Percentiles rank a stretch among this genome's conserved stretches.
These are phyloP conservation scores for Proterorhinus semilunaris DNA, from an alignment of 2,113 vertebrate species.

Conservation along the genomic window DNA sequence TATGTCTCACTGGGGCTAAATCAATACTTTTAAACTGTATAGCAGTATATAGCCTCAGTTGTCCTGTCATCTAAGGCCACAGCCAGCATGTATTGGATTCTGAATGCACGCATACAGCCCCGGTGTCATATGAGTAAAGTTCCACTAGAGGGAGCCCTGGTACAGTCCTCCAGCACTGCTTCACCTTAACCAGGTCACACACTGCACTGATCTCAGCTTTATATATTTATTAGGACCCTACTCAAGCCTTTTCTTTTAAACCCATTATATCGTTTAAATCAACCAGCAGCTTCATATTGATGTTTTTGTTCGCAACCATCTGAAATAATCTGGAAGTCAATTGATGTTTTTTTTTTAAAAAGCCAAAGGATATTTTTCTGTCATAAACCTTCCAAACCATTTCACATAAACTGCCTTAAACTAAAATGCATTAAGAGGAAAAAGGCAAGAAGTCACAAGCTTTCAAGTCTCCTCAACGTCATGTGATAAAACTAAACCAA, in stretches of 20 bases:
- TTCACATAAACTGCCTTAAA: not conserved
- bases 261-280: no score
- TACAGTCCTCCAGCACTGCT: not conserved
- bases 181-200: not conserved
- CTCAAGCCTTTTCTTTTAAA: no score
- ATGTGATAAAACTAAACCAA: not conserved
- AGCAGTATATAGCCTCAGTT: not conserved
- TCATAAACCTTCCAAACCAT: not conserved
- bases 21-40: not conserved
- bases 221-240: no score
- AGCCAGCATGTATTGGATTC: not conserved
- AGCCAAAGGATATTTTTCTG: not conserved
- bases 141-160: not conserved
- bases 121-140: not conserved
- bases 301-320: no score
- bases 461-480: not conserved
- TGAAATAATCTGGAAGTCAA: no score
- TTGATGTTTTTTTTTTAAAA: no score
- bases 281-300: not conserved
- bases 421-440: not conserved
- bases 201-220: not conserved
- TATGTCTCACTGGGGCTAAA: not conserved
- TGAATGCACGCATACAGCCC: not conserved
- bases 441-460: not conserved
- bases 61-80: constrained; percentile 2